Base-by-base conservation (phyloP, 1,140 invertebrate genomes). In the Melipona quadrifasciata region DNA sequence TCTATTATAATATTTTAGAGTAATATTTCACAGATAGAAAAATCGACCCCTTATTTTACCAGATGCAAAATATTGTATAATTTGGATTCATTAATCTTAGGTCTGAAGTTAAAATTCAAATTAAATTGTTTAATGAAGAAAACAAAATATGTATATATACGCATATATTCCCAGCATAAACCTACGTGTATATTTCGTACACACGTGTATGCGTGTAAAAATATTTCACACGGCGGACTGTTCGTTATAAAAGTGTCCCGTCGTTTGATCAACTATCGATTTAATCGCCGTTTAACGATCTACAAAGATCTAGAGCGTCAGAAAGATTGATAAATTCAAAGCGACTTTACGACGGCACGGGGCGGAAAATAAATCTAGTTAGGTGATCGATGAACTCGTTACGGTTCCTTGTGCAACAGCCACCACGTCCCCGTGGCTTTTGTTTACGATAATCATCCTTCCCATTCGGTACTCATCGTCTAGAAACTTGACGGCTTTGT, bases 321-420 rank as follows among this genome's bases (percentile, higher is more conserved):
- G 8, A 12, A 64, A n/a, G 61, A 82, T 75, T 74, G 72, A 67
- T 75, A 68, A 68, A 79, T 74, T 55, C 55, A 39, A 82, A 55
- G 51, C 31, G 31, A 53, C 58, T 65, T 74, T 67, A 82, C 11
- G 11, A 58, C n/a, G 39, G 39, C 39, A n/a, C 31, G 64, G 2
- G n/a, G 47, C 34, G 67, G 57, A 81, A 74, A 82, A 75, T 82
- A 67, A 64, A 82, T 82, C 58, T n/a, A 3, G 72, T 67, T 67
- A 27, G 31, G 24, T 55, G 70, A 82, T 75, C 71, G 72, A 75
- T 82, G 80, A 82, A 75, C 80, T 55, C 58, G 72, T 80, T 72
- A 71, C 67, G 34, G 67, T 82, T 75, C n/a, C 31, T 64, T 11
- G n/a, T 78, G 64, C 31, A 79, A 53, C 31, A 34, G 16, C 34